Evolutionary conservation across 2,113 vertebrate genomes (phyloP).

Genomic region (Clarias macrocephalus): DNA sequence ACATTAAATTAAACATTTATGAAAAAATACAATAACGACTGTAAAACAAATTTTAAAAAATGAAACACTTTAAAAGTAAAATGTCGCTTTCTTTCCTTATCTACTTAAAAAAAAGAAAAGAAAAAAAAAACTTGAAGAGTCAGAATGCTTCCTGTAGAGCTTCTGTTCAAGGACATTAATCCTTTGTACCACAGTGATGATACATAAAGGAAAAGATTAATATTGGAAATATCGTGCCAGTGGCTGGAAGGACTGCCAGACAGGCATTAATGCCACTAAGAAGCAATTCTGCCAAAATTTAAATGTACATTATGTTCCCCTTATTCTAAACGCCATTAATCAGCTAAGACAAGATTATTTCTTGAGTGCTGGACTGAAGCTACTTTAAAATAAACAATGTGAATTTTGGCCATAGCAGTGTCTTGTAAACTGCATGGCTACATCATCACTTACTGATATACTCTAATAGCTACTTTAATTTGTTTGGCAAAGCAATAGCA

Average conservation of each 20-base stretch:
- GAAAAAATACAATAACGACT: not conserved
- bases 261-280: not conserved
- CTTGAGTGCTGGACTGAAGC: not conserved
- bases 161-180: not conserved
- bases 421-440: not conserved
- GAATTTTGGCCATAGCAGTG: not conserved
- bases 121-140: not conserved
- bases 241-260: not conserved
- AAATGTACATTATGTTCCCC: not conserved
- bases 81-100: not conserved
- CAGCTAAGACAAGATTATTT: not conserved
- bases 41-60: not conserved
- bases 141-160: not conserved
- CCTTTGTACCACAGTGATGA: not conserved
- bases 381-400: not conserved
- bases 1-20: not conserved
- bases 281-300: not conserved
- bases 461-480: not conserved
- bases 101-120: too few relatives aligned
- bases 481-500: not conserved
- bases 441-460: not conserved
- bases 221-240: not conserved
- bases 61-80: not conserved
- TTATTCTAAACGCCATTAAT: not conserved
- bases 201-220: not conserved